Evolutionary conservation across 2,797 vertebrate species (phyloP).

Genomic region (Rhinoraja longicauda): DNA sequence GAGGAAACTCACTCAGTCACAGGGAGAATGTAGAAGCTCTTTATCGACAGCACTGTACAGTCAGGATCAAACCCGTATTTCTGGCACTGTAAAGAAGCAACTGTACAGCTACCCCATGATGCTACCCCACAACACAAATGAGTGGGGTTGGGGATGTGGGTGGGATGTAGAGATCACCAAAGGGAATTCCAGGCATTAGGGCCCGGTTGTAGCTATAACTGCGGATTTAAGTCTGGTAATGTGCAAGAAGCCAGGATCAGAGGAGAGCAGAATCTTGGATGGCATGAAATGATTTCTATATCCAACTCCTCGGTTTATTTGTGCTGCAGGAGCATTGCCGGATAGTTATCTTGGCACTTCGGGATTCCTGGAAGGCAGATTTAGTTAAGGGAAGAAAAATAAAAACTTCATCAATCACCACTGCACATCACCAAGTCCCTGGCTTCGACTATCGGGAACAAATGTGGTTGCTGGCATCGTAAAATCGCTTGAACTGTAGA

Average conservation of each 20-base stretch:
- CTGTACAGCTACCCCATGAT: no score
- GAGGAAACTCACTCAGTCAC: no score
- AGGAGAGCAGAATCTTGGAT: not conserved
- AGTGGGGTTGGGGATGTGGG: no score
- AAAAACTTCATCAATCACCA: not conserved
- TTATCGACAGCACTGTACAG: no score
- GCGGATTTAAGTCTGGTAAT: not conserved
- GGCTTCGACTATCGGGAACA: not conserved
- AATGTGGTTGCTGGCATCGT: conserved; percentile 9
- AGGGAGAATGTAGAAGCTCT: no score
- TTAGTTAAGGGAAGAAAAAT: not conserved
- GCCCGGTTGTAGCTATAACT: no score
- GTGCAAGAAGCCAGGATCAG: not conserved
- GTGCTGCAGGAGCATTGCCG: not conserved
- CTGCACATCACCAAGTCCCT: not conserved
- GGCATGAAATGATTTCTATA: not conserved
- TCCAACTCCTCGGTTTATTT: not conserved
- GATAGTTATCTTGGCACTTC: conserved; percentile 8
- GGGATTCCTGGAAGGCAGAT: conserved; percentile 22
- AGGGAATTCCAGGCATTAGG: not conserved
- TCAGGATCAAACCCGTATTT: no score
- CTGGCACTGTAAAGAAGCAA: no score
- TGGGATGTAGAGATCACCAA: not conserved
- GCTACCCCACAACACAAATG: no score
- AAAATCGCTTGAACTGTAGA: not conserved